phyloP scores from a whole-genome alignment of 2,113 vertebrate species.

The Lipophrys pholis region DNA sequence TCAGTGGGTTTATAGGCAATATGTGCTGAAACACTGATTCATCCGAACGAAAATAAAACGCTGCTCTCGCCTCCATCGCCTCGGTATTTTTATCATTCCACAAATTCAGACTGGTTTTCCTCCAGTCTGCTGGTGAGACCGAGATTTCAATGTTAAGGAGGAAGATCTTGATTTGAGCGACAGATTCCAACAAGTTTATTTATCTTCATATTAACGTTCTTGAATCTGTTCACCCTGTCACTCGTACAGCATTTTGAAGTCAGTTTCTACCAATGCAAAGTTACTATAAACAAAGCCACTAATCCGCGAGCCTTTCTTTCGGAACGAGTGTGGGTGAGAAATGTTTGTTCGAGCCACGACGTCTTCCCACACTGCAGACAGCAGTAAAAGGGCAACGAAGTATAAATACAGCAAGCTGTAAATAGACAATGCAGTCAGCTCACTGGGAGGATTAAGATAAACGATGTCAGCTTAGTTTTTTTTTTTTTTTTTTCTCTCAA shows the following conservation, averaged over 20 bases:
- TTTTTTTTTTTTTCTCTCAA: neutral
- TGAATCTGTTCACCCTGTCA: too few relatives aligned
- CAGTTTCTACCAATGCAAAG: neutral
- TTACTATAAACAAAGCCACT: neutral
- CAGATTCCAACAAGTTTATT: too few relatives aligned
- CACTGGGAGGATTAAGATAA: neutral
- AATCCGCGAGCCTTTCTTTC: constrained; percentile 2
- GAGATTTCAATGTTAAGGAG: too few relatives aligned
- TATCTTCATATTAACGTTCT: too few relatives aligned
- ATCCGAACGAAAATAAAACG: constrained; percentile 49
- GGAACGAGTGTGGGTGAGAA: neutral
- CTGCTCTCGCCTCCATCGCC: constrained; percentile 45
- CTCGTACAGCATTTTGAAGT: too few relatives aligned
- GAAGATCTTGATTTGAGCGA: neutral
- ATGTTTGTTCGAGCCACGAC: neutral
- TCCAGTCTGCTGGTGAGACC: neutral
- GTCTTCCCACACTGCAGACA: constrained; percentile 23
- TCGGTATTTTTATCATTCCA: constrained; percentile 24
- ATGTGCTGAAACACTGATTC: constrained; percentile 33
- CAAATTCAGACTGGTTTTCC: constrained; percentile 7
- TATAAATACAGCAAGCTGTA: neutral
- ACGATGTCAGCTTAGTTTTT: constrained; percentile 1
- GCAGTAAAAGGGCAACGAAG: neutral
- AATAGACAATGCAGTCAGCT: neutral
- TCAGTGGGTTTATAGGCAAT: neutral